Evolutionary conservation across 2,113 vertebrate genomes (phyloP), one percentile per base, ranked within the genome.

Genomic region (Greenwoodochromis staneri): DNA sequence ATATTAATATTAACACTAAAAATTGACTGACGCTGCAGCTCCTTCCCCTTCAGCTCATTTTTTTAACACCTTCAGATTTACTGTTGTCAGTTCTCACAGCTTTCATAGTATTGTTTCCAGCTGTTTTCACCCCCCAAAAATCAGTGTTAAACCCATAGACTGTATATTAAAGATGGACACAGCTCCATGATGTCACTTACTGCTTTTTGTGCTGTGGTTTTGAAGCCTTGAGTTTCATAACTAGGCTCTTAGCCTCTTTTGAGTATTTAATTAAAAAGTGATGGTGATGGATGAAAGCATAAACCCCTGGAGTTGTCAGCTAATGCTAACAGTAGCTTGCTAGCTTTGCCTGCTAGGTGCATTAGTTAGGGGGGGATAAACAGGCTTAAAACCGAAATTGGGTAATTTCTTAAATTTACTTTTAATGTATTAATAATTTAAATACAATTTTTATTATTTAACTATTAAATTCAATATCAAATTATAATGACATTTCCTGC

Each of bases 221-320:
- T 71, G 13, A 45, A 71, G 66, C 13, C 66, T 45, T 42, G 38
- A 0, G 66, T 71, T 71, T 71, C 36, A 14, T 16, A 0, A 71
- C 8, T 42, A 16, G 66, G 38, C 0, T 71, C n/a, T 71, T 21
- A 71, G 7, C 66, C 2, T 40, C 13, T 42, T 27, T 45, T 71
- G 10, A 71, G 12, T 73, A 10, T 73, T 45, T 45, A 16, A 42
- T 42, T 24, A 42, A 73, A 73, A 42, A 42, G 66, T 71, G 66
- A 71, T 42, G 5, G 8, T 27, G 36, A 59, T 45, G 38, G 14
- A 71, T 45, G 0, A 71, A 42, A 42, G 21, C 38, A 27, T 42
- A 27, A 9, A 45, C 0, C 8, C n/a, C 13, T 71, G 66, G 1
- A 0, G 13, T 0, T 42, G 38, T 71, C 5, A 71, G 5, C 38